phyloP scores from a whole-genome alignment of 23 tunicate genomes.

The Oikopleura dioica region DNA sequence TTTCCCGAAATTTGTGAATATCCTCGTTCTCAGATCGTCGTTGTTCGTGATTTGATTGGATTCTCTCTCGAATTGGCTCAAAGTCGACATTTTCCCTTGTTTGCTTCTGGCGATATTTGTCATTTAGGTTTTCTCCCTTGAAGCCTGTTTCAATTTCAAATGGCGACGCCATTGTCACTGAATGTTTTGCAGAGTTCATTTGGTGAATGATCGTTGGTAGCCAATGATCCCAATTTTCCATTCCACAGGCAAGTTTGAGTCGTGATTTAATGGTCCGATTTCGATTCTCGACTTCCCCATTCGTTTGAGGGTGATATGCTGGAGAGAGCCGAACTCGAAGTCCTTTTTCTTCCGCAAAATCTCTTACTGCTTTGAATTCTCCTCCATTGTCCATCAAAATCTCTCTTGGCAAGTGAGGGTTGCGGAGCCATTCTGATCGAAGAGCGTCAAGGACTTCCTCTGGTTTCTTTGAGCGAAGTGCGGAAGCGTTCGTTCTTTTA shows the following conservation, averaged over 20 bases:
- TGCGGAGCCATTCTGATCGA: neutral
- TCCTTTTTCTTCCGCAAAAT: neutral
- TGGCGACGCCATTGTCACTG: neutral
- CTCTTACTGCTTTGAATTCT: neutral
- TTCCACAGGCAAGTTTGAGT: neutral
- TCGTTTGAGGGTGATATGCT: neutral
- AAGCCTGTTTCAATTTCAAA: constrained; percentile 12
- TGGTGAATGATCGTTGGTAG: neutral
- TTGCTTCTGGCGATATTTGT: no score
- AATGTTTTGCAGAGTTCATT: neutral
- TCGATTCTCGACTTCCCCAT: neutral
- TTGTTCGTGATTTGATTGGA: no score
- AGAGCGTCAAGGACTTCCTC: neutral
- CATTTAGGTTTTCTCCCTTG: no score
- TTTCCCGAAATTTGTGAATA: no score
- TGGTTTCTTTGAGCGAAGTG: neutral
- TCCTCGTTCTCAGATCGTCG: no score
- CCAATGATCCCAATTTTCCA: neutral
- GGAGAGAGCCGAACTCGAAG: neutral
- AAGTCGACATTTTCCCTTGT: no score
- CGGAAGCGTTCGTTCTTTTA: neutral
- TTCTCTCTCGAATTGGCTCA: no score
- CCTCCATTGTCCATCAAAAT: neutral
- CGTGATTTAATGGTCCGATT: neutral
- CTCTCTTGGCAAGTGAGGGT: neutral